phyloP scores from a whole-genome alignment of 2,888 invertebrate species.

The Apamea sordens region DNA sequence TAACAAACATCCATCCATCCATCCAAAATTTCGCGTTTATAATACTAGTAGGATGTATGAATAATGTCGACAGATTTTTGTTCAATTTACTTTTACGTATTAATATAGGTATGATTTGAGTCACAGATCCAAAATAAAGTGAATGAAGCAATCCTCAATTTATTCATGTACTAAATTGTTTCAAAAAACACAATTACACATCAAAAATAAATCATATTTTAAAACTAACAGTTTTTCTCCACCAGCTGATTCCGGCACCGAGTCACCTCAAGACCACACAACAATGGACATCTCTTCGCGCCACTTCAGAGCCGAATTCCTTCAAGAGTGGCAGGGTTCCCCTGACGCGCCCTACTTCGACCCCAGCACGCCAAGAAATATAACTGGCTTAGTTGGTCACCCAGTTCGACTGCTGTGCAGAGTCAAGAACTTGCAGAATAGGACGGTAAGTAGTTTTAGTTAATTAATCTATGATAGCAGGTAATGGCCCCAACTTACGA shows the following conservation, averaged over 20 bases:
- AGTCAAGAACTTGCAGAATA: conserved; percentile 96
- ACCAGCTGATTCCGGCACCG: conserved; percentile 90
- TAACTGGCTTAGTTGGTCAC: conserved; percentile 96
- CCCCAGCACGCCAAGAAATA: conserved; percentile 94
- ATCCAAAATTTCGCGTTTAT: no score
- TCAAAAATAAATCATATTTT: neutral
- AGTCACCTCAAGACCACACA: conserved; percentile 90
- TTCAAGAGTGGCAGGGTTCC: conserved; percentile 85
- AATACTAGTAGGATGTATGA: no score
- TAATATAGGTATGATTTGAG: no score
- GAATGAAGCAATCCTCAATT: no score
- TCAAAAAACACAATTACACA: neutral
- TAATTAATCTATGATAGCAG: neutral
- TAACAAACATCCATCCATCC: no score
- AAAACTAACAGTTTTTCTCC: conserved; percentile 7
- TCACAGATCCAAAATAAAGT: neutral
- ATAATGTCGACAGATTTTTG: neutral
- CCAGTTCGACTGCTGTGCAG: conserved; percentile 95
- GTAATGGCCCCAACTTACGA: no score
- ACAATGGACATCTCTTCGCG: conserved; percentile 85
- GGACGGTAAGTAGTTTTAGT: conserved; percentile 93
- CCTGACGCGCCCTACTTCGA: conserved; percentile 94
- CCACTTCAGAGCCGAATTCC: conserved; percentile 85
- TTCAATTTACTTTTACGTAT: neutral
- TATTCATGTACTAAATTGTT: no score